Evolutionary conservation across 2,113 vertebrate genomes (phyloP).

Genomic region (Argyrosomus japonicus): DNA sequence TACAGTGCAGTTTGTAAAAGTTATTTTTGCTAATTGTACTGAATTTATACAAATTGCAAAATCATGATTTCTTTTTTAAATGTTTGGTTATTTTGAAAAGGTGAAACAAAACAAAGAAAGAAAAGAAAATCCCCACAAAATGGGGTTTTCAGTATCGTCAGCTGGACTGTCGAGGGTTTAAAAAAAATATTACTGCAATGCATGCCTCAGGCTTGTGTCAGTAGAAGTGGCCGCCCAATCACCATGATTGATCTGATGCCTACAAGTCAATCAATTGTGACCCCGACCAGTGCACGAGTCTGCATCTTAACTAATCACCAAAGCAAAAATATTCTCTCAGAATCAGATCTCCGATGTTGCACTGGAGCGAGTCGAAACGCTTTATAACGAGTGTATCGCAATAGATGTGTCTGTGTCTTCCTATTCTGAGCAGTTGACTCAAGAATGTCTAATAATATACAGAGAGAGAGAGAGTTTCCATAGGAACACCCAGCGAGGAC

Average conservation of each 20-base stretch:
- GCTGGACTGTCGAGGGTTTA: constrained; percentile 2
- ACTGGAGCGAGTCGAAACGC: constrained; percentile 36
- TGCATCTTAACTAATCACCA: constrained; percentile 29
- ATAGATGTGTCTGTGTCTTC: constrained; percentile 67
- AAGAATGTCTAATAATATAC: constrained; percentile 80
- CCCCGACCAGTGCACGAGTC: constrained; percentile 30
- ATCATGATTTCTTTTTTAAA: background rate
- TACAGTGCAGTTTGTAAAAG: background rate
- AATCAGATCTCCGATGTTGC: constrained; percentile 4
- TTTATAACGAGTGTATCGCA: constrained; percentile 54
- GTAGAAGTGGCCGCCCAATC: constrained; percentile 34
- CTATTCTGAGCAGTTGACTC: constrained; percentile 75
- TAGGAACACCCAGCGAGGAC: constrained; percentile 82
- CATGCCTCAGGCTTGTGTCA: constrained; percentile 26
- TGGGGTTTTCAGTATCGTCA: background rate
- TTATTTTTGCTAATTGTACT: background rate
- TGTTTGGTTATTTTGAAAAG: background rate
- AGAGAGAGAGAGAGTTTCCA: constrained; percentile 78
- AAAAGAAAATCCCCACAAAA: background rate
- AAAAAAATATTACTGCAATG: background rate
- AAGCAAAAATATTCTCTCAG: constrained; percentile 27
- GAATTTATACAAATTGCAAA: too few relatives aligned
- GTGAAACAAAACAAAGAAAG: background rate
- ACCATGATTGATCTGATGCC: constrained; percentile 45
- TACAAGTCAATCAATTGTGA: constrained; percentile 52